phyloP scores from a whole-genome alignment of 2,113 vertebrate species.

The Dendrocopos noguchii region DNA sequence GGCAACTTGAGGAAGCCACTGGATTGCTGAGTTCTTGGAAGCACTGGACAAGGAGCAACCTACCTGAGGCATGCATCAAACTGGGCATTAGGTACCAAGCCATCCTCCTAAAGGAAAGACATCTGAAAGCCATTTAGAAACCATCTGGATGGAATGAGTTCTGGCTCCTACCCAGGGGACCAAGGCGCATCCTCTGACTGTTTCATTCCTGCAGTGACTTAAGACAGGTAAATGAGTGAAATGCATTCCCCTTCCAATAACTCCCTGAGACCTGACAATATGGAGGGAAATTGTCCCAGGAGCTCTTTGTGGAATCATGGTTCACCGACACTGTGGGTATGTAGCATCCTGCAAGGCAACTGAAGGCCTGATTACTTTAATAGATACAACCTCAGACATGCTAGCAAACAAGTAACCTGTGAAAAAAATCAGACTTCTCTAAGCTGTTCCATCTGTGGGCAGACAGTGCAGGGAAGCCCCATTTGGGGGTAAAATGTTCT shows the following conservation, averaged over 20 bases:
- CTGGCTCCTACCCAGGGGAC: background rate
- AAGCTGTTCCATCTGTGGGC: background rate
- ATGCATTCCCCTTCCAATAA: background rate
- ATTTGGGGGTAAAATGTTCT: background rate
- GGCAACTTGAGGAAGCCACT: background rate
- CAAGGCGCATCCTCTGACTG: background rate
- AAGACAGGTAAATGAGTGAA: slow-evolving; percentile 16
- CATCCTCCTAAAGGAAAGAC: background rate
- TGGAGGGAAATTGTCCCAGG: background rate
- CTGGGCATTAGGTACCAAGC: background rate
- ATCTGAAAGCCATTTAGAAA: slow-evolving; percentile 30
- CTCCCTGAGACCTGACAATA: background rate
- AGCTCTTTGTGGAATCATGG: background rate
- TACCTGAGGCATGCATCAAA: background rate
- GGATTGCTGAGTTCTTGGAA: slow-evolving; percentile 7
- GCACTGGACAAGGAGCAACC: background rate
- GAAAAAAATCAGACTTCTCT: background rate
- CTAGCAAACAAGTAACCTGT: background rate
- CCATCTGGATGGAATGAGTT: slow-evolving; percentile 11
- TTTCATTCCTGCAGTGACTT: background rate
- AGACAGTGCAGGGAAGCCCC: background rate
- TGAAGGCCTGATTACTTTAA: background rate
- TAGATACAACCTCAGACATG: background rate
- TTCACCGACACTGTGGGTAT: background rate
- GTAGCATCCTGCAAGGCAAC: background rate